Base-by-base conservation (phyloP, 2,113 vertebrate genomes). In the Indicator maculatus region DNA sequence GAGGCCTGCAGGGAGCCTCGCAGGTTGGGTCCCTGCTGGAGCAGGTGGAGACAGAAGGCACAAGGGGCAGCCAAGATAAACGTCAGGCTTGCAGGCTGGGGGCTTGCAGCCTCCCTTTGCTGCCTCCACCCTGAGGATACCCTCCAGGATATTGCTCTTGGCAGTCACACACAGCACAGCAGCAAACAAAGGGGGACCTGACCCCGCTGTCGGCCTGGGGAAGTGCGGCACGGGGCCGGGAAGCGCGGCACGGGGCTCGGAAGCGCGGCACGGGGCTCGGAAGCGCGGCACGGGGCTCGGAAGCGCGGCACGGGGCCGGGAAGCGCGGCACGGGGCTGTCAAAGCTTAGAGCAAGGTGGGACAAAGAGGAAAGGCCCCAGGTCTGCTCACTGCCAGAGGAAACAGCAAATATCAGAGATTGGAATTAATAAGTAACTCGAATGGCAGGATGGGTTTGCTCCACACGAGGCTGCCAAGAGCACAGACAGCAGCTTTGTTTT, bases 171-270 rank as follows among this genome's bases (percentile, higher is more conserved):
- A 41, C 65, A 18, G 26, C 1, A 23, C 18, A 4, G 63, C 74
- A 26, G 3, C 50, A 26, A 56, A 9, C 47, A 17, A 5, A 17
- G 28, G 14, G 52, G 36, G 81, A 52, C 58, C 4, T 1, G 30
- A 44, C 8, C 61, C 31, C 44, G 0, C 0, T 2, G 28, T 0
- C 33, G 0, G 8, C 8, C 0, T 2, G 58, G 4, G 1, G n/a
- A 2, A 16, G 39, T 1, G 5, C 16, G 52, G 53, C 30, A 2
- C 4, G 0, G 36, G 7, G 36, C 36, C 8, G 36, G 36, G 36
- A 36, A 36, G 36, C 36, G 8, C 36, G 36, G 36, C 36, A 36
- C 36, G 36, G 36, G 7, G 36, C 36, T 36, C 36, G 1, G n/a
- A 2, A 16, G 39, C 1, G 5, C 12, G 52, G 53, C 30, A 2